Evolutionary conservation across 2,113 vertebrate species (phyloP), one percentile per base, ranked within the genome.

Genomic region (Lota lota): DNA sequence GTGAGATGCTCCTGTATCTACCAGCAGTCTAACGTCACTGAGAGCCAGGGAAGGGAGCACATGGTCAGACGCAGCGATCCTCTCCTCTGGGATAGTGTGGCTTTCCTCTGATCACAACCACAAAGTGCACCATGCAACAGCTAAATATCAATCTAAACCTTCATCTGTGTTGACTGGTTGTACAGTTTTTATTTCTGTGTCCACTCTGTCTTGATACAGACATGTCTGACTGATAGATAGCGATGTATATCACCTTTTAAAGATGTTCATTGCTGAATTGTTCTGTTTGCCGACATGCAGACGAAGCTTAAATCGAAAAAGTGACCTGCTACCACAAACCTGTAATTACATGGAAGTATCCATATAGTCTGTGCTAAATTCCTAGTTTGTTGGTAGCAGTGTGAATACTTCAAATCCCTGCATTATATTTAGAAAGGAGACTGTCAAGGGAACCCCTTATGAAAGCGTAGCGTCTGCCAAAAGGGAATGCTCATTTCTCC

Each of bases 21-120:
- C 4, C 28, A 33, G 4, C 28, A 33, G 28, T 33, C 28, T 33
- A 33, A 33, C 28, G 28, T 33, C 4, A 33, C 4, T 33, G 4
- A 33, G 7, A 33, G 28, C 7, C 28, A 33, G 28, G 7, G 28
- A 6, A 33, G 28, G 28, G 28, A 33, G 28, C 28, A 59, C 22
- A 53, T 67, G 18, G 56, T 50, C 33, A 57, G 20, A 64, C 63
- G 18, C 47, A 21, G 60, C 0, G 2, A 40, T 11, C 2, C 21
- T 56, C 53, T 74, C 67, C 67, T 62, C n/a, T 0, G 53, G 67
- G 36, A 69, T 56, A 21, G 50, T 28, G 56, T 80, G 70, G 64
- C 64, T 67, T 70, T 69, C 53, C 17, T 22, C 64, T 58, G 20
- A 67, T 57, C 58, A 69, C 18, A 77, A 20, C 28, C 5, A 21